phyloP scores from a whole-genome alignment of 2,888 invertebrate genomes.

The Crematogaster levior region DNA sequence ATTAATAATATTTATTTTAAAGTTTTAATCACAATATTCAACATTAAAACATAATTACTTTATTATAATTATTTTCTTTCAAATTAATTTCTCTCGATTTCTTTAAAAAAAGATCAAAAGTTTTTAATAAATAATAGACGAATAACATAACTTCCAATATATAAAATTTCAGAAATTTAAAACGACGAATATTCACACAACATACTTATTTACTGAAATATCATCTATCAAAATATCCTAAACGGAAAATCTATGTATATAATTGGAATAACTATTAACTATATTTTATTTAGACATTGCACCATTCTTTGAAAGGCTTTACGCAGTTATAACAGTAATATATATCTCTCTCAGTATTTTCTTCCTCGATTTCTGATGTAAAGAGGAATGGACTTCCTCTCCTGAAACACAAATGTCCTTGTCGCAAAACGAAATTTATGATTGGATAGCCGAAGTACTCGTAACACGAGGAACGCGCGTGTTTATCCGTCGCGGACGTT shows the following conservation, averaged over 20 bases:
- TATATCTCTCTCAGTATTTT: conserved; percentile 2
- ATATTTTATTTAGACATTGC: neutral
- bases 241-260: neutral
- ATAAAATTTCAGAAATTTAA: neutral
- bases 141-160: neutral
- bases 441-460: conserved; percentile 48
- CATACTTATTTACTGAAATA: neutral
- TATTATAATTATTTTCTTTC: neutral
- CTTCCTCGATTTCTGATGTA: conserved; percentile 27
- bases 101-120: too few species aligned
- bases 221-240: neutral
- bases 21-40: too few species aligned
- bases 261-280: neutral
- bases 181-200: neutral
- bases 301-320: neutral
- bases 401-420: conserved; percentile 29
- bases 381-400: conserved; percentile 38
- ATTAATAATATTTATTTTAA: too few species aligned
- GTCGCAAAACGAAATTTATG: conserved; percentile 55
- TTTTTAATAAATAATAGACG: neutral
- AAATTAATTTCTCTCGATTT: too few species aligned
- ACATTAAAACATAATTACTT: neutral
- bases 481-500: conserved; percentile 58
- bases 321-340: neutral
- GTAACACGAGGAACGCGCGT: conserved; percentile 30